Conservation (phyloP, 2,797 vertebrate genomes). For the Ficedula albicollis region DNA sequence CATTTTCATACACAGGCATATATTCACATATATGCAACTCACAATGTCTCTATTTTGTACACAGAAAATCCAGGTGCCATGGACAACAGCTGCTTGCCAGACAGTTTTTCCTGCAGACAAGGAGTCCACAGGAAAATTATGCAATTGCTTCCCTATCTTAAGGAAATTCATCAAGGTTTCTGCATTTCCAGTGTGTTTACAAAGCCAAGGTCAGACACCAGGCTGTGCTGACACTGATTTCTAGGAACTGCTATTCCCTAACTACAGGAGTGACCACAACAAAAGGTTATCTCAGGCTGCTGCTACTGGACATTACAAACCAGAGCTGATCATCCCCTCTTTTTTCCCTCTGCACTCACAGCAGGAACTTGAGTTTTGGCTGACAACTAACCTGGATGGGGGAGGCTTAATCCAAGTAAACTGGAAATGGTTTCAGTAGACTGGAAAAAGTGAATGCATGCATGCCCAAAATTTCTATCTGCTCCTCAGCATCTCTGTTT, state of each 20-base stretch:
- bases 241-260: background rate
- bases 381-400: background rate
- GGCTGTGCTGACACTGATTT: background rate
- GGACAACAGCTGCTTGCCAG: background rate
- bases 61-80: background rate
- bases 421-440: background rate
- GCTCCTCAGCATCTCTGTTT: background rate
- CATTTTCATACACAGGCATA: background rate
- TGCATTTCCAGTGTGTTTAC: background rate
- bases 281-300: background rate
- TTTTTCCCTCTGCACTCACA: background rate
- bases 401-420: background rate
- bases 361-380: background rate
- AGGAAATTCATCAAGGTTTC: background rate
- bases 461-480: background rate
- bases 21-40: fast-evolving
- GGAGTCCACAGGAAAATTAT: background rate
- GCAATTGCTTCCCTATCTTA: background rate
- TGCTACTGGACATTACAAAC: background rate
- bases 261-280: background rate
- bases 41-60: background rate
- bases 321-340: background rate
- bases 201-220: background rate
- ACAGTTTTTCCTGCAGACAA: background rate
- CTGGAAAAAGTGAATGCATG: background rate